These are phyloP conservation scores for Euclidia mi DNA, from an alignment of 2,888 invertebrate species.

Conservation along the genomic window DNA sequence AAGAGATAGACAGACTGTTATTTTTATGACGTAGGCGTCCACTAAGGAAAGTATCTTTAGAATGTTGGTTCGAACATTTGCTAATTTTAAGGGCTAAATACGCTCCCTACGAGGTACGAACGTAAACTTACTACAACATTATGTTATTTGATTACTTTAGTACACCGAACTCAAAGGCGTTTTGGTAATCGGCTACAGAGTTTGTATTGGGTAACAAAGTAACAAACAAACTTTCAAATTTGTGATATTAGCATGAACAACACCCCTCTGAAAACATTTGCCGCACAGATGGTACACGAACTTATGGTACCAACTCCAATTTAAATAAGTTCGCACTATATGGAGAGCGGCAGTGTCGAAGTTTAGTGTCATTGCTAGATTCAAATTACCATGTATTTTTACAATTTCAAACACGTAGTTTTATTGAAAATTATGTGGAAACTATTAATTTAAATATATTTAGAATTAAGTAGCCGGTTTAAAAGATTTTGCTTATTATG, in stretches of 20 bases:
- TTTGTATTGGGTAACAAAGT: conserved; percentile 18
- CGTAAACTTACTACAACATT: too few relatives aligned
- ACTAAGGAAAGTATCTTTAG: too few relatives aligned
- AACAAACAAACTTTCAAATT: conserved; percentile 24
- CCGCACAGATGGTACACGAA: conserved; percentile 21
- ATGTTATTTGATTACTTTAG: not conserved
- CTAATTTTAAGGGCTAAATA: too few relatives aligned
- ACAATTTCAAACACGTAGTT: not conserved
- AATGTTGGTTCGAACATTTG: too few relatives aligned
- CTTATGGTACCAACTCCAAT: conserved; percentile 10
- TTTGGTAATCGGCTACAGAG: conserved; percentile 13
- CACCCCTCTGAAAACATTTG: conserved; percentile 19
- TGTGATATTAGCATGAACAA: conserved; percentile 26
- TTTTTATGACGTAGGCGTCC: too few relatives aligned
- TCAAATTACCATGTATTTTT: conserved; percentile 16
- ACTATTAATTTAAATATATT: too few relatives aligned
- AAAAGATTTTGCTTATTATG: too few relatives aligned
- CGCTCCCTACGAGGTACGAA: too few relatives aligned
- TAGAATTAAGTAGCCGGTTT: too few relatives aligned
- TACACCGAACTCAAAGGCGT: conserved; percentile 3
- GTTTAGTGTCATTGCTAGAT: conserved; percentile 2
- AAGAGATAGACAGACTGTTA: too few relatives aligned
- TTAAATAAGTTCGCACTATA: conserved; percentile 13
- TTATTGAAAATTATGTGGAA: too few relatives aligned
- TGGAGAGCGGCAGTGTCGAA: conserved; percentile 7